Base-by-base conservation (phyloP, 2,113 vertebrate species). In the Ploceus nigricollis region DNA sequence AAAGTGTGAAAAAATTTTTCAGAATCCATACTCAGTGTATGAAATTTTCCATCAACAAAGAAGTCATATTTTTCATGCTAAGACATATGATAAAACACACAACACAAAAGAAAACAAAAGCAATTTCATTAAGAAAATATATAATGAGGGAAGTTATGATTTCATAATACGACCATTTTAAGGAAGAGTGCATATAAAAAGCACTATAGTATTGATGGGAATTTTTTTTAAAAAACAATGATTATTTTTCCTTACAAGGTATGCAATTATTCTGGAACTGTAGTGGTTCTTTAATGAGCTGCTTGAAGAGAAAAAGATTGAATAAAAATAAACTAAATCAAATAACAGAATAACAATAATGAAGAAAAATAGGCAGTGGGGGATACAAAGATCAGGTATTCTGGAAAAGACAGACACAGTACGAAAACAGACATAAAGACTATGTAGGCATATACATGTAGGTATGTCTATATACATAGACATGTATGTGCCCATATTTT, bases 281-380 rank as follows among this genome's bases (percentile, higher is more conserved):
- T 33, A 53, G 11, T 14, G 21, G 24, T 33, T 44, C 5, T 57
- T 83, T 68, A 37, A 25, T 39, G 8, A 81, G 6, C 5, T 61
- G 5, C 7, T 51, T 56, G 50, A 87, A 48, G 33, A 54, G 12
- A n/a, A 85, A 82, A n/a, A 47, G 15, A 11, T 7, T 30, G 9
- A 72, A 66, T 4, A 2, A 60, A 60, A 57, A 57, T 53, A 16
- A 2, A 0, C 5, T 28, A 70, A 78, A 15, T 0, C 4, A 69
- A 40, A 39, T 35, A 2, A 71, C 4, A 23, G 9, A 69, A 37
- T 35, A 50, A 40, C 4, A 37, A 14, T 51, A 61, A 71, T 25
- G 24, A 37, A 57, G 20, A 37, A 81, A 61, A 71, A 42, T 37
- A 57, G 56, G 3, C 6, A 40, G 15, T 5, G 9, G 23, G 5